Evolutionary conservation across 1,140 invertebrate genomes (phyloP).

Genomic region (Listronotus bonariensis): DNA sequence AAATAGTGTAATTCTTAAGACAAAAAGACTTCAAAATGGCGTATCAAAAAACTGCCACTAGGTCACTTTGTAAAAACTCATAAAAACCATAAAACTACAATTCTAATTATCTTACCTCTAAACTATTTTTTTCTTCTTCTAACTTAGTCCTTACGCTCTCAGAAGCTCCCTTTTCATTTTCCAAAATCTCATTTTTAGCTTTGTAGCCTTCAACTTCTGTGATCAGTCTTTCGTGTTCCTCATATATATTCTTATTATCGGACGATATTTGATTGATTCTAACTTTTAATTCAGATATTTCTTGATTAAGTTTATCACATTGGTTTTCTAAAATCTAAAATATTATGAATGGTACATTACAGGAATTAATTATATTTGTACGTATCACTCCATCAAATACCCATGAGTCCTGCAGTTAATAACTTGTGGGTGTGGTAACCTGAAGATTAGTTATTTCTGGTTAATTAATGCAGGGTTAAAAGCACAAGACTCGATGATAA

Average conservation of each 20-base stretch:
- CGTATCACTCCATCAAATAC: too few relatives aligned
- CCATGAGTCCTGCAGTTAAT: too few relatives aligned
- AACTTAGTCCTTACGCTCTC: conserved; percentile 19
- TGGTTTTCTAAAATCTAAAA: conserved; percentile 26
- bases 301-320: conserved; percentile 36
- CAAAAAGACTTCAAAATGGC: too few relatives aligned
- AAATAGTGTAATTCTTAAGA: too few relatives aligned
- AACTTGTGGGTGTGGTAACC: too few relatives aligned
- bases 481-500: too few relatives aligned
- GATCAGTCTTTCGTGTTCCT: conserved; percentile 46
- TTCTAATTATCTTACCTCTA: conserved; percentile 45
- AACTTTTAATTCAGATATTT: conserved; percentile 37
- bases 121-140: conserved; percentile 25
- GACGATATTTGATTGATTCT: conserved; percentile 39
- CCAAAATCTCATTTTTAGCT: conserved; percentile 38
- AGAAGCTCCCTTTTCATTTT: conserved; percentile 23
- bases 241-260: conserved; percentile 47
- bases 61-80: not conserved
- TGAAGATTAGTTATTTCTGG: too few relatives aligned
- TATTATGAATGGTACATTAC: too few relatives aligned
- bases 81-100: not conserved
- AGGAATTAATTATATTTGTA: too few relatives aligned
- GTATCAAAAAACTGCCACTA: not conserved
- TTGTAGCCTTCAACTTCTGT: conserved; percentile 46
- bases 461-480: too few relatives aligned